These are phyloP conservation scores for Himalopsyche japonica DNA, from an alignment of 2,888 invertebrate genomes.

Conservation along the genomic window DNA sequence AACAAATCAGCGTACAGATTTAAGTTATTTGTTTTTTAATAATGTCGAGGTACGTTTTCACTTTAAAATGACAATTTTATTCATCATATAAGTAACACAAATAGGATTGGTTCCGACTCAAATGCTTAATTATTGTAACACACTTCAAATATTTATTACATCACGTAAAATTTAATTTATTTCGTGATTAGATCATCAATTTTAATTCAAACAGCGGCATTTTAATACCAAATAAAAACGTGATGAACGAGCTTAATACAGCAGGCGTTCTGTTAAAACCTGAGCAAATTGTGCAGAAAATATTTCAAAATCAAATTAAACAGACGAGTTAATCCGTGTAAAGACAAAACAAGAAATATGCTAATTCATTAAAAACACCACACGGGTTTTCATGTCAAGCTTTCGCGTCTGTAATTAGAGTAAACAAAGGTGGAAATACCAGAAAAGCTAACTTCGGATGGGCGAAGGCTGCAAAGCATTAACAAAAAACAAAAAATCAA, in stretches of 20 bases:
- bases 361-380: slow-evolving; percentile 36
- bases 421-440: slow-evolving; percentile 23
- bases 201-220: background rate
- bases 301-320: slow-evolving; percentile 30
- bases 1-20: no score
- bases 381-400: slow-evolving; percentile 18
- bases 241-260: background rate
- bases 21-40: no score
- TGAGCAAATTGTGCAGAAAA: slow-evolving; percentile 18
- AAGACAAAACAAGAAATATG: slow-evolving; percentile 33
- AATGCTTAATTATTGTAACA: background rate
- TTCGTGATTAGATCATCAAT: background rate
- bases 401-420: slow-evolving; percentile 23
- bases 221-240: background rate
- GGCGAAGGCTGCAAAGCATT: background rate
- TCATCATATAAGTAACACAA: no score
- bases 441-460: background rate
- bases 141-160: background rate
- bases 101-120: no score
- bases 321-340: slow-evolving; percentile 26
- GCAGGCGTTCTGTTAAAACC: background rate
- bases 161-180: background rate
- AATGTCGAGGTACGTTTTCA: no score
- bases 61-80: no score
- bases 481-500: no score